Conservation (phyloP, 1,140 invertebrate species). For the Pomacea maculata region DNA sequence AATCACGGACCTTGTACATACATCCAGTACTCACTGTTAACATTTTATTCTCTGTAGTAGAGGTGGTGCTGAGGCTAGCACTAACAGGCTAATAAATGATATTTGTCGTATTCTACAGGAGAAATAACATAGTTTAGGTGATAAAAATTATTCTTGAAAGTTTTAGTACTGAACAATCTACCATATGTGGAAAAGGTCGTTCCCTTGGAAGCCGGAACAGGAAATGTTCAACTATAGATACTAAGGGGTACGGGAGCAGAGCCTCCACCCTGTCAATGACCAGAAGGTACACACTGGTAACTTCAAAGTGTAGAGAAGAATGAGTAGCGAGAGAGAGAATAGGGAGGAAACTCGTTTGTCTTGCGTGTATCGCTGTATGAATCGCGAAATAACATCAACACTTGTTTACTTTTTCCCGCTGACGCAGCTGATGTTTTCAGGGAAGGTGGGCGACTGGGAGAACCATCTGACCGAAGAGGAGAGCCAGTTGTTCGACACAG, state of each 20-base stretch:
- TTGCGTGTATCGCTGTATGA: neutral
- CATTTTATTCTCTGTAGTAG: no score
- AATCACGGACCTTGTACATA: no score
- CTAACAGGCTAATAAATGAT: no score
- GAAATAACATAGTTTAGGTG: neutral
- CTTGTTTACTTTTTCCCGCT: neutral
- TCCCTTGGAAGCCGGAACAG: no score
- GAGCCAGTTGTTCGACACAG: constrained; percentile 2
- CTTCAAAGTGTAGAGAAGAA: neutral
- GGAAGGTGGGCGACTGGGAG: constrained; percentile 19
- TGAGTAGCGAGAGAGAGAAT: neutral
- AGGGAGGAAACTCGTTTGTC: neutral
- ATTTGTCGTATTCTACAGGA: no score
- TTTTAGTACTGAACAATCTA: neutral
- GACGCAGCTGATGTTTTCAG: constrained; percentile 1
- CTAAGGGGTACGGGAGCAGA: neutral
- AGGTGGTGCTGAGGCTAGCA: no score
- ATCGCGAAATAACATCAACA: neutral
- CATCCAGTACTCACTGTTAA: no score
- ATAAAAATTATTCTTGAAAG: neutral
- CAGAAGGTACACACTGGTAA: neutral
- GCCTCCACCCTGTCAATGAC: no score
- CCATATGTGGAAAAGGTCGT: no score
- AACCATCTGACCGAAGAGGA: constrained; percentile 21
- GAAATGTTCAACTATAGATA: no score